phyloP scores from a whole-genome alignment of 2,113 vertebrate genomes.

The Nestor notabilis region DNA sequence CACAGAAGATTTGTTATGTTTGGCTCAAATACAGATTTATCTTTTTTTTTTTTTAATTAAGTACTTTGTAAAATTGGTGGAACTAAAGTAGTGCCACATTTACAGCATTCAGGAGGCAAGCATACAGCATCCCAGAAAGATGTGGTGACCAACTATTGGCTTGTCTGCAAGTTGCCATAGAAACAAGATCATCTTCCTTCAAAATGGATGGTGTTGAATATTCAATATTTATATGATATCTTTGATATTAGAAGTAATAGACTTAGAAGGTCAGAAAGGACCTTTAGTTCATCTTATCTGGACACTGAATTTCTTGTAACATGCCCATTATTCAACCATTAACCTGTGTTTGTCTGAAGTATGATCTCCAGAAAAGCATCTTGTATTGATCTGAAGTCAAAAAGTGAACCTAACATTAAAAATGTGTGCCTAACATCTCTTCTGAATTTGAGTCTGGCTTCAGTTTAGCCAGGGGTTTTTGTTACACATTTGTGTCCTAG shows the following conservation, averaged over 20 bases:
- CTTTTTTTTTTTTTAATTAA: neutral
- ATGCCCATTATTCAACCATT: neutral
- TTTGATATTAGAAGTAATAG: neutral
- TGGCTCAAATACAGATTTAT: neutral
- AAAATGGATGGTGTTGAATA: neutral
- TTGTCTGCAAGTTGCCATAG: neutral
- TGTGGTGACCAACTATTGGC: neutral
- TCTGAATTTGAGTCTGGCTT: neutral
- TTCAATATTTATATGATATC: neutral
- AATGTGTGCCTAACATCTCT: neutral
- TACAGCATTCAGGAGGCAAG: neutral
- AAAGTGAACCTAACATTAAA: neutral
- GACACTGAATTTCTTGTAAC: neutral
- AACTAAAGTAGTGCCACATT: neutral
- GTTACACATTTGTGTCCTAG: neutral
- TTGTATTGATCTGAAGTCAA: neutral
- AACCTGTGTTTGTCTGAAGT: neutral
- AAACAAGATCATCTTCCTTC: constrained; percentile 6
- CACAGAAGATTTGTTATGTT: neutral
- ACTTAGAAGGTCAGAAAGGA: neutral
- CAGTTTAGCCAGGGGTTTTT: neutral
- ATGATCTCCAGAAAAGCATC: neutral
- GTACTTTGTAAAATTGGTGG: neutral
- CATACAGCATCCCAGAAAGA: neutral
- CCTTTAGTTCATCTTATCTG: neutral